Evolutionary conservation across 2,113 vertebrate genomes (phyloP).

Genomic region (Propithecus coquereli): DNA sequence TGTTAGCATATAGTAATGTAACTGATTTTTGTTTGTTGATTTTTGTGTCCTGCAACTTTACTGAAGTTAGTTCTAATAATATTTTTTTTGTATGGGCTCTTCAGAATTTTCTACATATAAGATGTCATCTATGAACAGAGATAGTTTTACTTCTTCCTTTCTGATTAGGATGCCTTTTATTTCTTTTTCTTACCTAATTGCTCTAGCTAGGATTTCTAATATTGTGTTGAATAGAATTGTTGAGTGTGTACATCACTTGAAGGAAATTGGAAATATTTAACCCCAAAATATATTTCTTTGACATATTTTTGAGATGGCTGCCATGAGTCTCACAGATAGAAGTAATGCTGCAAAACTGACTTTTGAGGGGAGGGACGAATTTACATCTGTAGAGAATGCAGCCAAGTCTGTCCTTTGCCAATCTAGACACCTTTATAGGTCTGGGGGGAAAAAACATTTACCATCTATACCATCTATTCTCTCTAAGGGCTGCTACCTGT

Average conservation of each 20-base stretch:
- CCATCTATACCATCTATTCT: too few species aligned
- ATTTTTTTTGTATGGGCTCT: not conserved
- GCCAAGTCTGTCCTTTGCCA: too few species aligned
- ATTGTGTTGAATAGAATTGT: not conserved
- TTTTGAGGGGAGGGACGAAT: too few species aligned
- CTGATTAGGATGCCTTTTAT: not conserved
- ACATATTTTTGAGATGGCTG: too few species aligned
- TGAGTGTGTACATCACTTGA: not conserved
- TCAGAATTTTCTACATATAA: not conserved
- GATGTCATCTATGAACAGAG: not conserved
- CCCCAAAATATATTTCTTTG: too few species aligned
- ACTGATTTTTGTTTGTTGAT: not conserved
- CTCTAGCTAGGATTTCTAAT: not conserved
- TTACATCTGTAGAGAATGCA: too few species aligned
- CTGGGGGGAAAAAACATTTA: too few species aligned
- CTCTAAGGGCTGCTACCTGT: too few species aligned
- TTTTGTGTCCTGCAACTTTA: not conserved
- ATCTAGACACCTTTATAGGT: too few species aligned
- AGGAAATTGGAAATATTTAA: too few species aligned
- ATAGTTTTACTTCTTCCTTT: constrained; percentile 35
- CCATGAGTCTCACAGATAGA: too few species aligned
- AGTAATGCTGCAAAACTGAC: too few species aligned
- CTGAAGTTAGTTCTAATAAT: not conserved
- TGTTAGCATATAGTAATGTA: not conserved
- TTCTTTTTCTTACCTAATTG: constrained; percentile 1